Conservation (phyloP, 2,113 vertebrate genomes). For the cattle (Bos taurus) region ARS-UCD2.0 NC_037339.1:64588501-64589000, state of each 20-base stretch:
- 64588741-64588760: background rate
- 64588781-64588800: background rate
- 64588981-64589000: background rate
- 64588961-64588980: background rate
- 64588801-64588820: background rate
- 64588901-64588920: background rate
- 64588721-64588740: background rate
- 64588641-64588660: background rate
- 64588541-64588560: background rate
- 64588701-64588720: background rate
- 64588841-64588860: background rate
- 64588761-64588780: background rate
- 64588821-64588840: background rate
- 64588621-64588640: background rate
- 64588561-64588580: background rate
- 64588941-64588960: background rate
- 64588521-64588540: background rate
- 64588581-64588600: slow-evolving; percentile 1
- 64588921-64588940: background rate
- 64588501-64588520: background rate
- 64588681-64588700: background rate
- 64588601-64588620: background rate
- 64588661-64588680: background rate
- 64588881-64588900: background rate
- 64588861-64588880: background rate